Evolutionary conservation across 1,140 invertebrate species (phyloP).

Genomic region (Sarcophaga peregrina): DNA sequence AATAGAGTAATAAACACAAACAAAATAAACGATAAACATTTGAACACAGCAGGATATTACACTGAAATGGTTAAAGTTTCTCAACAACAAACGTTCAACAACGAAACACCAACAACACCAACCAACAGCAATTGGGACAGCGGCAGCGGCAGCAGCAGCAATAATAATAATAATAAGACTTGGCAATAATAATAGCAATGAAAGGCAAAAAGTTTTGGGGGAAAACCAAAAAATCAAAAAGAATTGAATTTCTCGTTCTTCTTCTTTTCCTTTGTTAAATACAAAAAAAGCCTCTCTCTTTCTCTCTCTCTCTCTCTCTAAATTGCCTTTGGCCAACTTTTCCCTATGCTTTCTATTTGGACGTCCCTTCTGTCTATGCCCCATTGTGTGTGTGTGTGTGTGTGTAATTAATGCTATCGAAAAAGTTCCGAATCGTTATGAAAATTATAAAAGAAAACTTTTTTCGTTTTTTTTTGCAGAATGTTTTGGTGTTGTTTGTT

Average conservation of each 20-base stretch:
- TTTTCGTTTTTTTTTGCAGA: background rate
- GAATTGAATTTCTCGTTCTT: background rate
- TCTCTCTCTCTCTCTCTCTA: too few species aligned
- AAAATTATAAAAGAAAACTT: background rate
- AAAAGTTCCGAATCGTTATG: conserved; percentile 14
- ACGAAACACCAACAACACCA: background rate
- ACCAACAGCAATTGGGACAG: background rate
- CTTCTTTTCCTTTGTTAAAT: background rate
- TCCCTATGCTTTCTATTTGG: background rate
- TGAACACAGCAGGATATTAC: conserved; percentile 19
- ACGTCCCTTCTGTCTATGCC: background rate
- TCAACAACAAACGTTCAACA: background rate
- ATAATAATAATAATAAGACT: background rate
- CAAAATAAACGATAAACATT: conserved; percentile 31
- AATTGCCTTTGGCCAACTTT: background rate
- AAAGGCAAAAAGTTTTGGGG: background rate
- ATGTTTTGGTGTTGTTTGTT: conserved; percentile 21
- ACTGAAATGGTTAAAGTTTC: conserved; percentile 36
- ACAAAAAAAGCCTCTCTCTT: background rate
- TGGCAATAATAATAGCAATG: background rate
- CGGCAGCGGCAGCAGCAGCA: background rate
- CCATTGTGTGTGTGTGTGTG: background rate
- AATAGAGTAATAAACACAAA: background rate
- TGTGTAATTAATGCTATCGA: conserved; percentile 40
- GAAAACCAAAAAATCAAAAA: background rate